These are phyloP conservation scores for Hippocampus kuda DNA, from an alignment of 2,797 vertebrate species.

Conservation along the genomic window DNA sequence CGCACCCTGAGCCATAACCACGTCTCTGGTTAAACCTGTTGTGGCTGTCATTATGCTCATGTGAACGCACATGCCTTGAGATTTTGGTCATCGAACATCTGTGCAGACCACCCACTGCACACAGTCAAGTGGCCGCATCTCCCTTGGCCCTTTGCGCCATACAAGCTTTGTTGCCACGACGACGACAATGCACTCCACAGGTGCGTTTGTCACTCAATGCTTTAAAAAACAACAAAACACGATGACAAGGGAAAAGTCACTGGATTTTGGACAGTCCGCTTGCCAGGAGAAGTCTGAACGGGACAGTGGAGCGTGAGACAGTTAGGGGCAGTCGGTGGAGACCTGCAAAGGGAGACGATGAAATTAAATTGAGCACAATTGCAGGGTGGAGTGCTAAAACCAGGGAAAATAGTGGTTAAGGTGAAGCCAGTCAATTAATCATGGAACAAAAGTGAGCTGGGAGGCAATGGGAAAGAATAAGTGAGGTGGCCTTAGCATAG, in stretches of 20 bases:
- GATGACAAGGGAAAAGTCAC: constrained; percentile 37
- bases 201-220: constrained; percentile 20
- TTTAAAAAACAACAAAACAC: constrained; percentile 8
- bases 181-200: constrained; percentile 14
- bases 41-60: constrained; percentile 12
- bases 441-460: constrained; percentile 54
- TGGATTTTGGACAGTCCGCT: constrained; percentile 73
- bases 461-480: constrained; percentile 44
- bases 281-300: constrained; percentile 68
- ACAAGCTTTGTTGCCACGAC: not conserved
- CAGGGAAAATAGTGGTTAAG: constrained; percentile 28
- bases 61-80: constrained; percentile 12
- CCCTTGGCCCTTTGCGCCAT: not conserved
- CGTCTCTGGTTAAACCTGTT: constrained; percentile 14
- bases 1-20: constrained; percentile 19
- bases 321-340: constrained; percentile 82
- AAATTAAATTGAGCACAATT: constrained; percentile 18
- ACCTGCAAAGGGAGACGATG: constrained; percentile 54
- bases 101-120: constrained; percentile 7
- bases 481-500: constrained; percentile 36
- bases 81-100: constrained; percentile 13
- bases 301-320: constrained; percentile 66
- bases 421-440: constrained; percentile 44
- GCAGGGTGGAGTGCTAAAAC: constrained; percentile 26
- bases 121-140: constrained; percentile 9